Base-by-base conservation (phyloP, 2,113 vertebrate genomes). In the Cromileptes altivelis region DNA sequence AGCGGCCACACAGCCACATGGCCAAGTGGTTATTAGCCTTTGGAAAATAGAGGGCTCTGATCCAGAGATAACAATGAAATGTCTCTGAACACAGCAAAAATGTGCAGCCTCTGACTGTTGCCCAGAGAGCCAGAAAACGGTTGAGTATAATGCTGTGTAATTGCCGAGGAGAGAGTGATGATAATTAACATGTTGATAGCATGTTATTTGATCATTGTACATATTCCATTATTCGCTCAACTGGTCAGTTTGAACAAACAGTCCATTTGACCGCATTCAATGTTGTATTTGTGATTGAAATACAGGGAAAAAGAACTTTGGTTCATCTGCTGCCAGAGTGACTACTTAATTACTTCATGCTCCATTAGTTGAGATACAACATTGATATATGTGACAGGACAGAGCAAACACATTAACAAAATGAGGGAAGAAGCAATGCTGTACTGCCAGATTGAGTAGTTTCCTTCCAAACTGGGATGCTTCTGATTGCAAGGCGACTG, bases 21-120 rank as follows among this genome's bases (percentile, higher is more conserved):
- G 50, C 23, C 72, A 81, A 84, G 72, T 78, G 52, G 47, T 72
- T 88, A 84, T 81, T 88, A 81, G 78, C 78, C 73, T 88, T 73
- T 78, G 50, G 73, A 68, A 58, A 84, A 83, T 68, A 63, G 85
- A 84, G 81, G 81, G 56, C 57, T 77, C 37, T 68, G 81, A 84
- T 83, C 53, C 57, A 67, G 23, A 23, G 68, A 23, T 37, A 56
- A 56, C 4, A 33, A 77, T 81, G 33, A 84, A 53, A 73, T 27
- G 69, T 57, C 18, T 52, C 18, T 56, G 8, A 62, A 76, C 33
- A 30, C 0, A 6, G 12, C 19, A 57, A 72, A 61, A 77, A 68
- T 33, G 61, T 80, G 23, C n/a, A 69, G 53, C 37, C 42, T 64
- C 13, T 42, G 21, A 57, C 68, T 73, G 27, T 69, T 53, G 21